Conservation (phyloP, 1,140 invertebrate species). For the Ptiloglossa arizonensis region DNA sequence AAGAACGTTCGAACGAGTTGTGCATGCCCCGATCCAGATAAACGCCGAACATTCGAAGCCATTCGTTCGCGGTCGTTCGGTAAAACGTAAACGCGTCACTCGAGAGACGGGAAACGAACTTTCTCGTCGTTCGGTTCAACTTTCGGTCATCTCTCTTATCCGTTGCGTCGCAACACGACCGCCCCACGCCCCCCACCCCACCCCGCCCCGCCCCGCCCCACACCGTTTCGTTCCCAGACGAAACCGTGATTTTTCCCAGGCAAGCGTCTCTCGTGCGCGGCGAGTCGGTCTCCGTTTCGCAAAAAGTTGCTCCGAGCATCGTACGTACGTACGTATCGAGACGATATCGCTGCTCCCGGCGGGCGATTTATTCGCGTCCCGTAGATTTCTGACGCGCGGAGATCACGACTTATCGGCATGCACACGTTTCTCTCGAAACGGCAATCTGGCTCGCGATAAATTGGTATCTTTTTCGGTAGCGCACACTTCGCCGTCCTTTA, state of each 20-base stretch:
- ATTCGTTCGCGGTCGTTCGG: too few species aligned
- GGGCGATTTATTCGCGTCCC: neutral
- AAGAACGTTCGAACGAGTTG: too few species aligned
- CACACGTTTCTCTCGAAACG: constrained; percentile 21
- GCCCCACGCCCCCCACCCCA: too few species aligned
- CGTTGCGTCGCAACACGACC: too few species aligned
- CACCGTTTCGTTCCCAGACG: too few species aligned
- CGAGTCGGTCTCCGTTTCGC: neutral
- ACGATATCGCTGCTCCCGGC: neutral
- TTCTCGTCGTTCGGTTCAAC: neutral
- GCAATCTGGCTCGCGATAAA: constrained; percentile 29
- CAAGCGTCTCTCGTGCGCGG: too few species aligned
- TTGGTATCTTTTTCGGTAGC: constrained; percentile 29
- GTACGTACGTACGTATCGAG: constrained; percentile 21
- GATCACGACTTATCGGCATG: constrained; percentile 33
- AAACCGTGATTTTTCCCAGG: too few species aligned
- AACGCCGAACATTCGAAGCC: too few species aligned
- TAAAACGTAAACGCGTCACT: neutral
- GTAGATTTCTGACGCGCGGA: neutral
- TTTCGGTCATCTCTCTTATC: too few species aligned
- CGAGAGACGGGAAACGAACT: neutral
- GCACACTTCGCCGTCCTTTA: constrained; percentile 13
- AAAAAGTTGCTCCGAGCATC: constrained; percentile 35
- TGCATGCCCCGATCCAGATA: too few species aligned
- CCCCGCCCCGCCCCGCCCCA: too few species aligned